Base-by-base conservation (phyloP, 1,140 invertebrate genomes). In the Platyura marginata region DNA sequence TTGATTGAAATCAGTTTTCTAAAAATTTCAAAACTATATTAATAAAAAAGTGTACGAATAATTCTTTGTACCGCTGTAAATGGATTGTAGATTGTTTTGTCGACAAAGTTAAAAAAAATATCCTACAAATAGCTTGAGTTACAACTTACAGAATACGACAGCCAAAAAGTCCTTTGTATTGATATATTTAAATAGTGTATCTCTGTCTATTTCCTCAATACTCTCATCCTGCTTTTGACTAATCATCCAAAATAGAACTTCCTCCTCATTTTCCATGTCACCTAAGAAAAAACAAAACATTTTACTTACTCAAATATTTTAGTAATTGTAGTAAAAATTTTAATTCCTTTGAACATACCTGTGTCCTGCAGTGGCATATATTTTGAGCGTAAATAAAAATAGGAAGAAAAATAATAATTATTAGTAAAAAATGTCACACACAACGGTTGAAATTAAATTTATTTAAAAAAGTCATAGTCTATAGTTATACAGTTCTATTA, bases 221-320 rank as follows among this genome's bases (percentile, higher is more conserved):
- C 86, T 92, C 56, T 87, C 81, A 58, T 93, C 89, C 61, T 84
- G 85, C 59, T 91, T 89, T 61, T 93, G 86, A 56, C 81, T 79
- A 38, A 86, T 71, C 71, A 93, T 85, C 88, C 88, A 94, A 43
- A 85, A 77, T 42, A 92, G 68, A 11, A 92, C 88, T 57, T 85
- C 77, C 35, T 69, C 71, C 61, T 90, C 85, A 54, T 87, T 84
- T 46, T 80, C 66, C 46, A 92, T 71, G 67, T 88, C 83, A 53
- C 87, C 89, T 91, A 65, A 54, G 70, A 69, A 52, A 49, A 16
- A 20, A 38, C 18, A 18, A 38, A 13, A 29, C 6, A 29, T 29
- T 6, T n/a, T n/a, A 38, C 36, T 20, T 10, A 38, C 10, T 38
- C 36, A 18, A 10, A 18, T 3, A 19, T 38, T 36, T 5, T 36